phyloP scores from a whole-genome alignment of 2,888 invertebrate species.

The Oithona nana region DNA sequence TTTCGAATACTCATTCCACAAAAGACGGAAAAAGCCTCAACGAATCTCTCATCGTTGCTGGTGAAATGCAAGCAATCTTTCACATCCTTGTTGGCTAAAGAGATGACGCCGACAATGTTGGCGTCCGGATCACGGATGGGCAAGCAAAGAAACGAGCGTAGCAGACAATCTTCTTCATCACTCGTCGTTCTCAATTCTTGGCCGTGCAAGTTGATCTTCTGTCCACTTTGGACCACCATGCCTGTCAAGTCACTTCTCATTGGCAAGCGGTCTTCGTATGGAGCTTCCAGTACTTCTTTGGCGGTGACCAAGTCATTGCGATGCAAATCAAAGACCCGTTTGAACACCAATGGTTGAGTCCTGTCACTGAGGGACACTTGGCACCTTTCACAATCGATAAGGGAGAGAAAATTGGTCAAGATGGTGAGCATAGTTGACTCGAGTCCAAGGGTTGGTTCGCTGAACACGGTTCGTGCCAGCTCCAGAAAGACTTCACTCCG shows the following conservation, averaged over 20 bases:
- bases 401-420: not conserved
- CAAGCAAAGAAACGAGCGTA: slow-evolving; percentile 1
- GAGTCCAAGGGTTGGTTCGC: not conserved
- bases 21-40: slow-evolving; percentile 12
- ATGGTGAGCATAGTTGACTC: slow-evolving; percentile 6
- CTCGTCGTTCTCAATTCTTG: not conserved
- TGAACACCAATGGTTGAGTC: not conserved
- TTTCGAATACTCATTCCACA: slow-evolving; percentile 8
- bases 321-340: not conserved
- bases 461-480: not conserved
- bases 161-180: not conserved
- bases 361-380: not conserved
- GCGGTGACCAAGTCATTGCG: not conserved
- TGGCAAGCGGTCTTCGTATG: slow-evolving; percentile 8
- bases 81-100: slow-evolving; percentile 1
- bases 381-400: slow-evolving; percentile 5
- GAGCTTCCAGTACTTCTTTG: not conserved
- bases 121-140: slow-evolving; percentile 1
- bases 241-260: slow-evolving; percentile 1
- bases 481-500: slow-evolving; percentile 11
- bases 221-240: not conserved
- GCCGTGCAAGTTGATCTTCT: not conserved
- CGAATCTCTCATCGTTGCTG: slow-evolving; percentile 9
- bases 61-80: not conserved
- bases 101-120: slow-evolving; percentile 3